Base-by-base conservation (phyloP, 35 echinoderm and acorn worm genomes). In the Diadema setosum region DNA sequence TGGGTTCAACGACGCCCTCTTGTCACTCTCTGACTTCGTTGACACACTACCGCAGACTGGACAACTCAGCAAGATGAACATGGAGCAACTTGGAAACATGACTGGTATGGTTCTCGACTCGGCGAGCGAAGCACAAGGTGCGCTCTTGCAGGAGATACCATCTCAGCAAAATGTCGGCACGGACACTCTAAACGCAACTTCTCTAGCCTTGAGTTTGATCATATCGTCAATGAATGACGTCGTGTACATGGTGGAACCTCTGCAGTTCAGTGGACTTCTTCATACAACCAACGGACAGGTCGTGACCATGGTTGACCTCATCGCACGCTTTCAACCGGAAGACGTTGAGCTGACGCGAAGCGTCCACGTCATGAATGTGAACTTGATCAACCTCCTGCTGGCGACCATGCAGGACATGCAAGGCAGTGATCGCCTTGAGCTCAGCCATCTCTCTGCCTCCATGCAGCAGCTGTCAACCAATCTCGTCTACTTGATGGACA, bases 401-500 rank as follows among this genome's bases (percentile, higher is more conserved):
- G 64, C 45, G 2, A 33, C 76, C 5, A 56, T 93, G n/a, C 81
- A 93, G 20, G 80, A 80, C 14, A 65, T 96, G 39, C 84, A 96
- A 5, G 36, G 73, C 46, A 91, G 86, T 16, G 82, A 92, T 21
- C 44, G 40, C 18, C 67, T 96, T 12, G 90, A 91, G 21, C 83
- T 96, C n/a, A 76, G 67, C n/a, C 84, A 96, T 27, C 74, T 96
- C 18, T 88, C 89, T 17, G 39, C 87, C 27, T 87, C 70, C 80
- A 73, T 92, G 15, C 58, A 88, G 17, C 75, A 67, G 8, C 50
- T 97, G 34, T 92, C 95, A 20, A 92, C 84, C 3, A 91, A 97
- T 78, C 17, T 91, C 16, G 64, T 93, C 3, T 93, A 90, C 80
- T 80, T 97, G 33, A 87, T 91, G 88, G 95, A 91, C 81, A 78